These are phyloP conservation scores for Engraulis encrasicolus DNA, from an alignment of 2,113 vertebrate species.

Conservation along the genomic window DNA sequence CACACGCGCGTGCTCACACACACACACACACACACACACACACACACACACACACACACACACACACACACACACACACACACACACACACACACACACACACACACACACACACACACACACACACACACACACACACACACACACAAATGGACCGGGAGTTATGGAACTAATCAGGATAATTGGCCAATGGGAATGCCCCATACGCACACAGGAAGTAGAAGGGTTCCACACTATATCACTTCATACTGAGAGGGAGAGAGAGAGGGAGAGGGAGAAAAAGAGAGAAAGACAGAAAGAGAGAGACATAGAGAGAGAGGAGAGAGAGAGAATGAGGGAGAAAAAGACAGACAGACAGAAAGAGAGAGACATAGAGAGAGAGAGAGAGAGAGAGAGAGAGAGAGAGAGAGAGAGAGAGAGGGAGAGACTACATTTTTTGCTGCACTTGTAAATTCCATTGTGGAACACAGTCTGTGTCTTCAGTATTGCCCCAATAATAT, in stretches of 20 bases:
- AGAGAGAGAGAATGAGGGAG: not conserved
- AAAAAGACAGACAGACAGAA: not conserved
- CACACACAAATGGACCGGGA: too few relatives aligned
- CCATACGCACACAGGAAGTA: not conserved
- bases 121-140: too few relatives aligned
- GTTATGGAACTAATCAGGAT: constrained; percentile 13
- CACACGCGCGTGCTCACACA: too few relatives aligned
- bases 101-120: too few relatives aligned
- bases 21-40: too few relatives aligned
- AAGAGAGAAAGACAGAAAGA: not conserved
- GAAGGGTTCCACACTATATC: constrained; percentile 8
- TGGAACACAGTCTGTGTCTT: not conserved
- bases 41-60: too few relatives aligned
- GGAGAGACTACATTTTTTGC: not conserved
- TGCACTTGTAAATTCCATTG: not conserved
- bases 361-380: not conserved
- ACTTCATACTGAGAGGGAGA: not conserved
- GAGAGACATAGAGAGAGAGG: not conserved
- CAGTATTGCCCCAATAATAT: not conserved
- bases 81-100: too few relatives aligned
- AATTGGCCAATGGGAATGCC: not conserved
- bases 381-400: not conserved
- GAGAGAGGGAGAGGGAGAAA: not conserved
- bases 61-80: too few relatives aligned
- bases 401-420: not conserved